These are phyloP conservation scores for Pachyuromys duprasi DNA, from an alignment of 2,797 vertebrate genomes.

Conservation along the genomic window DNA sequence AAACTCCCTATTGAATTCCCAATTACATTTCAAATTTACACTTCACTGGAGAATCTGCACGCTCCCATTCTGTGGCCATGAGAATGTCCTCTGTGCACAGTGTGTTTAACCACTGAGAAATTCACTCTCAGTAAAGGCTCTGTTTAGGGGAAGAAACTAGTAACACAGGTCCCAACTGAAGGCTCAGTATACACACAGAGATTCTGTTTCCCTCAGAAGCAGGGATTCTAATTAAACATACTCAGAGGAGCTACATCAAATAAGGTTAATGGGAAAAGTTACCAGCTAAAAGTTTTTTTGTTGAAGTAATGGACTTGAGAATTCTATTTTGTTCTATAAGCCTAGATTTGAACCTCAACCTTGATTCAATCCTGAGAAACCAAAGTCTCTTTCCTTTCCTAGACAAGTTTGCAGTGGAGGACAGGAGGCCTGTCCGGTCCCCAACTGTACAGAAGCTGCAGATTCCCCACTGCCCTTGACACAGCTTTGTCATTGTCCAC, in stretches of 20 bases:
- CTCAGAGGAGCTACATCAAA: background rate
- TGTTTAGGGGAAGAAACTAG: background rate
- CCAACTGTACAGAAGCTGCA: background rate
- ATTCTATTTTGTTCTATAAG: background rate
- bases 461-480: background rate
- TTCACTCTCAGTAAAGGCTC: background rate
- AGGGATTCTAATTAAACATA: constrained; percentile 20
- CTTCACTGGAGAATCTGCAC: background rate
- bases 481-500: background rate
- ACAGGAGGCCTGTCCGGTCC: background rate
- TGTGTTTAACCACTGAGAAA: background rate
- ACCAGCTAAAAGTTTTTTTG: constrained; percentile 9
- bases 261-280: background rate
- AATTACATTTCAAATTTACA: background rate
- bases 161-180: background rate
- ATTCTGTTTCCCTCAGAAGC: background rate
- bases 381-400: background rate
- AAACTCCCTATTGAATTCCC: background rate
- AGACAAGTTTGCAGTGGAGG: background rate
- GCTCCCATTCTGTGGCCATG: background rate
- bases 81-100: background rate
- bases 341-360: background rate
- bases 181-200: background rate
- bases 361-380: background rate
- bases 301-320: background rate